Evolutionary conservation across 2,888 invertebrate genomes (phyloP).

Genomic region (Abrostola tripartita): DNA sequence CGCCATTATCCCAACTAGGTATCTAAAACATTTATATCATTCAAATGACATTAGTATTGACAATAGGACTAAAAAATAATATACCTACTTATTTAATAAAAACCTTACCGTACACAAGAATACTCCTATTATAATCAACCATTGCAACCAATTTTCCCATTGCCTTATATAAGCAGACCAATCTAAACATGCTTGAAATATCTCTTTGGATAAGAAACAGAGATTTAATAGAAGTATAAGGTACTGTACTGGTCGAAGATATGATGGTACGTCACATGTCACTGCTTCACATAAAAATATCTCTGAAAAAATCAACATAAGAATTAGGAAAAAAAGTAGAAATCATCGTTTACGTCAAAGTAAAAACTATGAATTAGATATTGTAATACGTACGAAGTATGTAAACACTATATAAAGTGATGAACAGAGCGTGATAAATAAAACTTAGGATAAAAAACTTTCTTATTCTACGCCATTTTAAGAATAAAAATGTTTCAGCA

Average conservation of each 20-base stretch:
- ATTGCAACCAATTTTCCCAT: slow-evolving; percentile 96
- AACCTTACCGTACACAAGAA: slow-evolving; percentile 90
- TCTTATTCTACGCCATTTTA: slow-evolving; percentile 94
- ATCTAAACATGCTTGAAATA: slow-evolving; percentile 93
- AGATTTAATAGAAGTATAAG: slow-evolving; percentile 90
- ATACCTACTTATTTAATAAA: slow-evolving; percentile 1
- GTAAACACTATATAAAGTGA: slow-evolving; percentile 92
- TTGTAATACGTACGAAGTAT: slow-evolving; percentile 88
- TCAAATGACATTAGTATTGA: not conserved
- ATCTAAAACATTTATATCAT: slow-evolving; percentile 63
- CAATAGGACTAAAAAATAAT: not conserved
- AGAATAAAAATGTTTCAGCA: slow-evolving; percentile 94
- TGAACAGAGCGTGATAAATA: slow-evolving; percentile 93
- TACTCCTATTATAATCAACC: slow-evolving; percentile 92
- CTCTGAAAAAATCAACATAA: slow-evolving; percentile 69
- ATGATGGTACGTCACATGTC: slow-evolving; percentile 77
- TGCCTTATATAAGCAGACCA: slow-evolving; percentile 92
- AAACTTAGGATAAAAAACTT: slow-evolving; percentile 94
- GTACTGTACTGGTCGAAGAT: slow-evolving; percentile 86
- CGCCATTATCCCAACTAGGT: slow-evolving; percentile 78
- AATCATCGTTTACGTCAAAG: not conserved
- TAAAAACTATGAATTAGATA: not conserved
- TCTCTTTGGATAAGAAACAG: slow-evolving; percentile 91
- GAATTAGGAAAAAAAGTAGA: not conserved
- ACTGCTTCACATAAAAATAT: slow-evolving; percentile 86